phyloP scores from a whole-genome alignment of 2,113 vertebrate genomes.

The Lichenostomus cassidix region DNA sequence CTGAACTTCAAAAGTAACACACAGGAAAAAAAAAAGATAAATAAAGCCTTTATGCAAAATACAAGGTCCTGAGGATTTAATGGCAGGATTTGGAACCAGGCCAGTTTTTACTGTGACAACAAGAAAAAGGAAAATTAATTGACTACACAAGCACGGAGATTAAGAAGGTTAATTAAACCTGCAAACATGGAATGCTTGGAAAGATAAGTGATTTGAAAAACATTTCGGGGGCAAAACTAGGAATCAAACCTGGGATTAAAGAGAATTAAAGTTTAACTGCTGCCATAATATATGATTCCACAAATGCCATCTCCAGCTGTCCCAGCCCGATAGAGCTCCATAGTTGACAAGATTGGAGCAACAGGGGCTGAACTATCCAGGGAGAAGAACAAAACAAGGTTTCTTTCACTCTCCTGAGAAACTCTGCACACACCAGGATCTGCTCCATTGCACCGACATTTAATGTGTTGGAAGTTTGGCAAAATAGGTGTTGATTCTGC shows the following conservation, averaged over 20 bases:
- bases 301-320: conserved; percentile 10
- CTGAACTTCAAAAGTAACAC: background rate
- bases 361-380: background rate
- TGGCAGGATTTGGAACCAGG: background rate
- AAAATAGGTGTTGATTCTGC: background rate
- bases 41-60: conserved; percentile 7
- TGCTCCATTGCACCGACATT: background rate
- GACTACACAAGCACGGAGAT: conserved; percentile 12
- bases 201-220: conserved; percentile 34
- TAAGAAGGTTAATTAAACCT: conserved; percentile 53
- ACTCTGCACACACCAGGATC: background rate
- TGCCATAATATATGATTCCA: background rate
- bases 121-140: conserved; percentile 13
- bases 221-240: background rate
- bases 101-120: background rate
- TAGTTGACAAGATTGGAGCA: conserved; percentile 10
- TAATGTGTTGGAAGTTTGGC: background rate
- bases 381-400: background rate
- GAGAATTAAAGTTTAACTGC: background rate
- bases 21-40: background rate
- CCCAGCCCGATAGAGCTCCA: background rate
- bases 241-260: background rate
- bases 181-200: background rate
- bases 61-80: background rate
- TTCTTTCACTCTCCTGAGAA: background rate